phyloP scores from a whole-genome alignment of 2,113 vertebrate genomes.

The Campylorhamphus procurvoides region DNA sequence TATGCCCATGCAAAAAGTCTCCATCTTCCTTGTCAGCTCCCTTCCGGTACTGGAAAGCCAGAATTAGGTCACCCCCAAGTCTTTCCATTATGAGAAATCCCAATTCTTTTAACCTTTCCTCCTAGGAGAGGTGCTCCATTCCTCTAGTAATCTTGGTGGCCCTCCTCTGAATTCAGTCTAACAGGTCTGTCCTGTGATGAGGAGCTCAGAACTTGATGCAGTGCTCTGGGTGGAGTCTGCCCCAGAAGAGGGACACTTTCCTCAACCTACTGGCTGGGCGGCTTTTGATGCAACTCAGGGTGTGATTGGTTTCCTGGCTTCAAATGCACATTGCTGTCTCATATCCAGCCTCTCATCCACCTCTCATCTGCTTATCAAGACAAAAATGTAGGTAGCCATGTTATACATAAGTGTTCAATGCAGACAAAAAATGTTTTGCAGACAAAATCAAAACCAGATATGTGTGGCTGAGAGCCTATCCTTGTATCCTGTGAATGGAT shows the following conservation, averaged over 20 bases:
- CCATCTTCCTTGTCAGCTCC: neutral
- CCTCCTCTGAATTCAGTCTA: rapidly evolving
- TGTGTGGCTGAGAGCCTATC: neutral
- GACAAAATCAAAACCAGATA: neutral
- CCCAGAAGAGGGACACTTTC: neutral
- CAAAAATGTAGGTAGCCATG: neutral
- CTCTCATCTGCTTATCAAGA: neutral
- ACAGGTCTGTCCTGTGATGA: neutral
- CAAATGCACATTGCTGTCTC: neutral
- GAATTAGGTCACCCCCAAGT: neutral
- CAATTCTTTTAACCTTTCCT: neutral
- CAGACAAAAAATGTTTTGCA: neutral
- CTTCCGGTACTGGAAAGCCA: neutral
- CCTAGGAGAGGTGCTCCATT: neutral
- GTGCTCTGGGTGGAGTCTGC: neutral
- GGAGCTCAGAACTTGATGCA: neutral
- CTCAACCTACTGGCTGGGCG: rapidly evolving
- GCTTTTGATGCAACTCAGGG: rapidly evolving
- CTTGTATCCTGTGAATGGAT: neutral
- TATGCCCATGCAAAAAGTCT: neutral
- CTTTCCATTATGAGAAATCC: neutral
- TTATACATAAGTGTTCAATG: neutral
- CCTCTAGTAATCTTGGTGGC: neutral
- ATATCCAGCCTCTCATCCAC: neutral
- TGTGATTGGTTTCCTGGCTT: neutral